Percentiles rank a stretch among this genome's conserved stretches.
Evolutionary conservation across 2,797 vertebrate species (phyloP).

Genomic region (Yasuhikotakia modesta): DNA sequence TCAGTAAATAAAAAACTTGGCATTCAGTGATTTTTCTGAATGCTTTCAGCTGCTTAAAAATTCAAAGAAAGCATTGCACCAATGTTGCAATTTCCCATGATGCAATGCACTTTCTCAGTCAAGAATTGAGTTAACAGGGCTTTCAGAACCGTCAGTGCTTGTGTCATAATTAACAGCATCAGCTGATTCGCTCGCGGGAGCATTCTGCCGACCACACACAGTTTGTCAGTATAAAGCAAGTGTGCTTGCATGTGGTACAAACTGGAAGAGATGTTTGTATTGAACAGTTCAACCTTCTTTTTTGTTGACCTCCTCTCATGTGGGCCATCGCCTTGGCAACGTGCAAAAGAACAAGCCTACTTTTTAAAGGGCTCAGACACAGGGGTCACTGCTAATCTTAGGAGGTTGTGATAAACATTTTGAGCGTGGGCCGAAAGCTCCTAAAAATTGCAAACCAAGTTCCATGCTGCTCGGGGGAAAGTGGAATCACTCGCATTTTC

Average conservation of each 20-base stretch:
- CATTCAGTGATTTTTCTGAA: slow-evolving; percentile 36
- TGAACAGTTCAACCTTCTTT: too few relatives aligned
- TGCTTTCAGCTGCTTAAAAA: slow-evolving; percentile 35
- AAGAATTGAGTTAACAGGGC: neutral
- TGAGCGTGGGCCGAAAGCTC: slow-evolving; percentile 72
- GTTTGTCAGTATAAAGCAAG: slow-evolving; percentile 3
- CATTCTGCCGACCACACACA: neutral
- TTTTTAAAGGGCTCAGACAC: too few relatives aligned
- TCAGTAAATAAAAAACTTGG: slow-evolving; percentile 54
- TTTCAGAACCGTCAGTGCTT: neutral
- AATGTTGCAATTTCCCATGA: slow-evolving; percentile 12
- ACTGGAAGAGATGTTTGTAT: slow-evolving; percentile 40
- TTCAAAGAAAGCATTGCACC: slow-evolving; percentile 10
- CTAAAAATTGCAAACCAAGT: slow-evolving; percentile 66
- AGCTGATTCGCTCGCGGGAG: neutral
- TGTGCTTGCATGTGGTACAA: slow-evolving; percentile 27
- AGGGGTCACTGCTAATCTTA: slow-evolving; percentile 76
- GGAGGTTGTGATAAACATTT: slow-evolving; percentile 74
- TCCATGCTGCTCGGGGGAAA: slow-evolving; percentile 63
- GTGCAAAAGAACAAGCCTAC: slow-evolving; percentile 73
- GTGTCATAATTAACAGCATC: slow-evolving; percentile 2
- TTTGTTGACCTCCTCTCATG: slow-evolving; percentile 67
- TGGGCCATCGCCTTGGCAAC: too few relatives aligned
- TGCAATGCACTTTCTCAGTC: neutral
- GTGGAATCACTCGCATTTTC: slow-evolving; percentile 58